Base-by-base conservation (phyloP, 2,113 vertebrate species). In the Strix uralensis region DNA sequence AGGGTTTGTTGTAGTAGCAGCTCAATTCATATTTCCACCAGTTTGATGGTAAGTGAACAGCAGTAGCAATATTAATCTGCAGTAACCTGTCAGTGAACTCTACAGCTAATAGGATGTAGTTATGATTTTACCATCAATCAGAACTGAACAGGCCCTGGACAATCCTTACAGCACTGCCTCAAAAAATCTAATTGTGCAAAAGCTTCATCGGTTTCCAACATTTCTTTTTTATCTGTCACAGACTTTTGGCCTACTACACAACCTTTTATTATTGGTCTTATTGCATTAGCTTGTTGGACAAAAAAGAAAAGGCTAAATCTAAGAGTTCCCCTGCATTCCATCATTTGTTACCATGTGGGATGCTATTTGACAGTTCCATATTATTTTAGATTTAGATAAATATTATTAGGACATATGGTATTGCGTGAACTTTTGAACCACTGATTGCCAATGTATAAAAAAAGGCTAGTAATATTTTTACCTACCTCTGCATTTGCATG, bases 121-220 rank as follows among this genome's bases (percentile, higher is more conserved):
- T 99, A 99, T 99, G 99, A 99, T 99, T 99, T 99, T 99, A 98
- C 98, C 99, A 99, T 99, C 99, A 99, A 99, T 99, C 99, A 99
- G 97, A 97, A 96, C 97, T 92, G 97, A 98, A 97, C 97, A 96
- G 97, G 98, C 98, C 98, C 98, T 98, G 98, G 98, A 98, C 98
- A 98, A 98, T 98, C 98, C 99, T 99, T 98, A 98, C 98, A 98
- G 98, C 98, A 95, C 98, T 98, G 98, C 98, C 98, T 99, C 98
- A 98, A 98, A 98, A 98, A 99, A 99, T 99, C 99, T 99, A 99
- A 99, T 99, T 99, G 99, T 99, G 98, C 98, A 98, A 97, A 98
- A 98, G 98, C 98, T 99, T 99, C 99, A 99, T 99, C 98, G 98
- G 99, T 99, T 99, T 99, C 98, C 98, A 98, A 98, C 98, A 99